Conservation (phyloP, 2,888 invertebrate species). For the Griposia aprilina region DNA sequence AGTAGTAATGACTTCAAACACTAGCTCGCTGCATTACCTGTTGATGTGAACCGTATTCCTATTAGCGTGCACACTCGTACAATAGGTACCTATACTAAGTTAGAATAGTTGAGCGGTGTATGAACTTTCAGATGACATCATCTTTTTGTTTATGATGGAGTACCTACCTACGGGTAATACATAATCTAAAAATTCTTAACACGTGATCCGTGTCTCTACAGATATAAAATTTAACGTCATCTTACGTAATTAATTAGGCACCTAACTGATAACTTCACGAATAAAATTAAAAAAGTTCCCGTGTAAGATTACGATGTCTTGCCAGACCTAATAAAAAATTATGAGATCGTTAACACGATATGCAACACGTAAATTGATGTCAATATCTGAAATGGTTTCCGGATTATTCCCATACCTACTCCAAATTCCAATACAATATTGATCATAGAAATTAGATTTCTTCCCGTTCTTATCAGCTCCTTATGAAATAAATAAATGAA, state of each 20-base stretch:
- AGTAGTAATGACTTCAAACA: background rate
- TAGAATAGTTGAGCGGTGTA: background rate
- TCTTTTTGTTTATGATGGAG: background rate
- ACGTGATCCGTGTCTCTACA: background rate
- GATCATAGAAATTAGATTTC: background rate
- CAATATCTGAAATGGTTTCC: background rate
- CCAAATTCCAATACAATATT: background rate
- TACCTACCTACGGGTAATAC: background rate
- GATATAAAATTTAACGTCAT: background rate
- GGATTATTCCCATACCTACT: background rate
- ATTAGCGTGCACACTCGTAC: background rate
- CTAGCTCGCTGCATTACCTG: background rate
- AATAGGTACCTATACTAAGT: background rate
- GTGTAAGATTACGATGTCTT: background rate
- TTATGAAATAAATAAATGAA: background rate
- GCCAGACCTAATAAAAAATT: conserved; percentile 18
- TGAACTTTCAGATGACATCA: background rate
- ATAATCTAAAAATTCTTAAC: background rate
- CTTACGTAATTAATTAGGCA: too few relatives aligned
- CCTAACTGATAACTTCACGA: background rate
- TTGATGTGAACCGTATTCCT: background rate
- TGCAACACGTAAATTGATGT: background rate
- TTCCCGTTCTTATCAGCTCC: background rate
- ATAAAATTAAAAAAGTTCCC: conserved; percentile 9
- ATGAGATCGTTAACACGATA: background rate